Base-by-base conservation (phyloP, 2,797 vertebrate species). In the Xyrichtys novacula region DNA sequence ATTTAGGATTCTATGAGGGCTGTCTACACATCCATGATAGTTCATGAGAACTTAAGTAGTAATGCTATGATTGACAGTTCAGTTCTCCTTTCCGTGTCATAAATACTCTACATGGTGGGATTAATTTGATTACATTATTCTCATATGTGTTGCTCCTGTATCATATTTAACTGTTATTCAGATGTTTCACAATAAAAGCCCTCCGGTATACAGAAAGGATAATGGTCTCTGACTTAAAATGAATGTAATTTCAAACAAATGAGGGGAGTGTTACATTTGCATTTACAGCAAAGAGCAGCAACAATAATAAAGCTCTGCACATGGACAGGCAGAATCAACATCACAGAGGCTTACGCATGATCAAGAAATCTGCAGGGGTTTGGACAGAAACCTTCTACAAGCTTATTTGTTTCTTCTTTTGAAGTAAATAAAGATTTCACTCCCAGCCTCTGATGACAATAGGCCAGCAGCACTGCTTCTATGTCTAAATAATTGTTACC, bases 171-270 rank as follows among this genome's bases (percentile, higher is more conserved):
- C 44, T 59, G 63, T 75, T 38, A 58, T 71, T 39, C 31, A 6
- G 31, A 54, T 64, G 20, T 64, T 81, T 65, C 7, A 65, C 25
- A 71, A 68, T 65, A 79, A 76, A 67, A 34, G 65, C n/a, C n/a
- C 17, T n/a, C 43, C 6, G 1, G 39, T 19, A 0, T 46, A 42
- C 5, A 7, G 14, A 52, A 16, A 23, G 40, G 19, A 19, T 58
- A 23, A 48, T 17, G 11, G 29, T 61, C 60, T 42, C 39, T 44
- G 40, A 34, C 5, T 22, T 39, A 11, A 40, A 55, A 17, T n/a
- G 32, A 7, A 23, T 63, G 19, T 42, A 46, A 57, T 67, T 20
- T 57, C 28, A 62, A 65, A 52, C 68, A 50, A 57, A 76, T 56
- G 28, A 43, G 64, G 71, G 63, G 68, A 67, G 58, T 49, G 55